Base-by-base conservation (phyloP, 2,113 vertebrate species). In the Gallinago paraguaiae region DNA sequence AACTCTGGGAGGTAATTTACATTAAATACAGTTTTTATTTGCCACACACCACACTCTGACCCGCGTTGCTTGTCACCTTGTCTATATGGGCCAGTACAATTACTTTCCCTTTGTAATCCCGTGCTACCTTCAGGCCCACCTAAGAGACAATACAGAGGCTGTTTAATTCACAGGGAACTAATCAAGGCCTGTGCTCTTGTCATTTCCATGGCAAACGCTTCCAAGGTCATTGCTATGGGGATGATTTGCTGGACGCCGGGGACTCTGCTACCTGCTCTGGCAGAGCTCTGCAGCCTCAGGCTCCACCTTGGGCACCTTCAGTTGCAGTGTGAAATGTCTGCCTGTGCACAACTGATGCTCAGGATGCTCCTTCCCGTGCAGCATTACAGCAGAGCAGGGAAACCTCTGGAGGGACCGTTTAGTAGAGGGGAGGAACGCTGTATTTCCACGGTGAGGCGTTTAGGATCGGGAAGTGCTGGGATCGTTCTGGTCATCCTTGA, bases 121-220 rank as follows among this genome's bases (percentile, higher is more conserved):
- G 24, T 22, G 71, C 75, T 80, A 3, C 86, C 80, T 81, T 15
- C 86, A 51, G 50, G 13, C 31, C 30, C 30, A 4, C 16, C 2
- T 11, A 11, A 12, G 31, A 19, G 63, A 7, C 0, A 0, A 2
- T 5, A 18, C 48, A 4, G 2, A 7, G 48, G 37, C 61, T 45
- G 27, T 6, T 74, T 60, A 16, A 1, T 20, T 61, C 24, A 1
- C 48, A 9, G 78, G 7, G 71, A 75, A 17, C 76, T 53, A 51
- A 4, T 9, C 82, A 11, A 1, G 30, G 88, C 6, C 92, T 45
- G 65, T 6, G 2, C 64, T 76, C 70, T 12, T 39, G 63, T 17
- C 6, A 46, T 79, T 41, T 33, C 88, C n/a, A 10, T 27, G 23
- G 9, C n/a, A 5, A 30, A 30, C 1, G 3, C 72, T 64, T 13